Percentiles rank a stretch among this genome's conserved stretches.
Conservation (phyloP, 1,140 invertebrate genomes). For the Cydia splendana region DNA sequence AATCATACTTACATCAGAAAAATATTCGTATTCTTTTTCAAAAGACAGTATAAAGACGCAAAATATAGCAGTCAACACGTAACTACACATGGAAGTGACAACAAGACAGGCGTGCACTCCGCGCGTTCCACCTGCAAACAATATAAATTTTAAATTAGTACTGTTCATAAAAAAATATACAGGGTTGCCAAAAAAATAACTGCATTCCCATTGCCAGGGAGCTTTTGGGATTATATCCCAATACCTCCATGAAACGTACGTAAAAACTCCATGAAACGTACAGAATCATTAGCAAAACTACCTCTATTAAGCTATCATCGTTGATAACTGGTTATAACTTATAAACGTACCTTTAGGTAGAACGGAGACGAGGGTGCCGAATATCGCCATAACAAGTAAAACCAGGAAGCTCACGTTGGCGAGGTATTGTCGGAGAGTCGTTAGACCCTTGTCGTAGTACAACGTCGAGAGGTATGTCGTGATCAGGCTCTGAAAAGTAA, state of each 20-base stretch:
- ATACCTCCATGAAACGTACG: too few relatives aligned
- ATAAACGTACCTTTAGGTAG: slow-evolving; percentile 61
- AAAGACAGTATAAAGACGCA: slow-evolving; percentile 69
- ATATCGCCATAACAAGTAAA: slow-evolving; percentile 67
- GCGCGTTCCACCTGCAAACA: slow-evolving; percentile 60
- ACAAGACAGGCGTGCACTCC: slow-evolving; percentile 60
- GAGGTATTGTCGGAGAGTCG: slow-evolving; percentile 67
- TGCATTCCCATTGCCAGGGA: too few relatives aligned
- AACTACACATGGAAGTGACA: slow-evolving; percentile 63
- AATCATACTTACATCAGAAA: slow-evolving; percentile 61
- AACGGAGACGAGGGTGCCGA: slow-evolving; percentile 66
- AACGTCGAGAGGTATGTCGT: slow-evolving; percentile 68
- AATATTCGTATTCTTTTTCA: slow-evolving; percentile 71
- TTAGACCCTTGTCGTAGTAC: slow-evolving; percentile 69
- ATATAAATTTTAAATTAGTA: slow-evolving; percentile 25
- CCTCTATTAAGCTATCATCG: too few relatives aligned
- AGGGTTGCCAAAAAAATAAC: too few relatives aligned
- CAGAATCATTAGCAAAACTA: too few relatives aligned
- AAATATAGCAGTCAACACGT: slow-evolving; percentile 65
- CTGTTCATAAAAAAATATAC: too few relatives aligned
- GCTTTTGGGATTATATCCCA: too few relatives aligned
- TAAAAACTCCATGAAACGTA: too few relatives aligned
- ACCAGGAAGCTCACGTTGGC: slow-evolving; percentile 73
- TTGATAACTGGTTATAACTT: too few relatives aligned
- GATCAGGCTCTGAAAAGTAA: slow-evolving; percentile 67